These are phyloP conservation scores for Ispidina picta DNA, from an alignment of 2,797 vertebrate species.

Conservation along the genomic window DNA sequence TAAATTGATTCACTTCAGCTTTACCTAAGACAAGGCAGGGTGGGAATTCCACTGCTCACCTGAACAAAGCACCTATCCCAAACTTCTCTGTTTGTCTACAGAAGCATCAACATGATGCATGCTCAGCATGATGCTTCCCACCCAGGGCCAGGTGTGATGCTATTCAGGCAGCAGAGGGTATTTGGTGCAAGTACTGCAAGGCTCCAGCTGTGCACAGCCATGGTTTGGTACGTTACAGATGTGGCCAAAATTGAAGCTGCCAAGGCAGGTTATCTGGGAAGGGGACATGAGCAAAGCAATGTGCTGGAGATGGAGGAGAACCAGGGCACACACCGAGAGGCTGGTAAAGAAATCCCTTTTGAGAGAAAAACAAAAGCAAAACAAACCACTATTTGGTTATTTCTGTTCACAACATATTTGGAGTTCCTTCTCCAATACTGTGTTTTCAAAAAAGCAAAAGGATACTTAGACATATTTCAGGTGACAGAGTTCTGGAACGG, in stretches of 20 bases:
- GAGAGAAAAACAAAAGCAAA: not conserved
- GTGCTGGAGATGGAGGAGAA: not conserved
- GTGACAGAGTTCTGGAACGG: too few species aligned
- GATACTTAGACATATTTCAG: not conserved
- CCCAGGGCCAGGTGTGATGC: rapidly evolving
- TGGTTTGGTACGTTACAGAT: rapidly evolving
- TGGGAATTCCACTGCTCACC: not conserved
- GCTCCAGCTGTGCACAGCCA: not conserved
- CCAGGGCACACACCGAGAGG: rapidly evolving
- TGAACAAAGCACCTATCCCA: not conserved
- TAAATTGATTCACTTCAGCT: not conserved
- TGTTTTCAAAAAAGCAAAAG: not conserved
- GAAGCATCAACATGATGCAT: too few species aligned
- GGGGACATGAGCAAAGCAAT: not conserved
- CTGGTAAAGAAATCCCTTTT: not conserved
- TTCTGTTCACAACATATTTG: not conserved
- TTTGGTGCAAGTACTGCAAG: not conserved
- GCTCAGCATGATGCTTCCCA: rapidly evolving
- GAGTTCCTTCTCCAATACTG: not conserved
- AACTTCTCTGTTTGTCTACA: rapidly evolving
- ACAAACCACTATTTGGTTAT: not conserved
- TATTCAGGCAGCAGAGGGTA: not conserved
- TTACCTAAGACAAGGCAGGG: rapidly evolving
- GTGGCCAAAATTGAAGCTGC: not conserved
- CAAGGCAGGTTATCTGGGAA: not conserved